These are phyloP conservation scores for Eupeodes luniger DNA, from an alignment of 2,888 invertebrate genomes.

Conservation along the genomic window DNA sequence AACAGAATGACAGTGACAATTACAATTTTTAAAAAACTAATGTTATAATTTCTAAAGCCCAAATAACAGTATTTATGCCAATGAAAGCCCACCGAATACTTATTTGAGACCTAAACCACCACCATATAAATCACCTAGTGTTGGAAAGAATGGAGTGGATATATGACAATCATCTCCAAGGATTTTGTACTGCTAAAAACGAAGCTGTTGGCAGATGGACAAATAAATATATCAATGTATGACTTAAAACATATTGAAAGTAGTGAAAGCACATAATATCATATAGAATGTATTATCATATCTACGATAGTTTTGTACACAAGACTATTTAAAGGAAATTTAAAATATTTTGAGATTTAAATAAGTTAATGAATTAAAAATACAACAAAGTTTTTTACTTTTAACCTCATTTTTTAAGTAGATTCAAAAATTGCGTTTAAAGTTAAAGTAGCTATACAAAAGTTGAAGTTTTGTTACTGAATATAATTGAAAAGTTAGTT, in stretches of 20 bases:
- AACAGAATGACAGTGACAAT: not conserved
- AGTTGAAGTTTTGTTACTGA: too few species aligned
- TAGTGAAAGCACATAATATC: not conserved
- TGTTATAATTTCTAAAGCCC: conserved; percentile 83
- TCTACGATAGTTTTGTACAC: not conserved
- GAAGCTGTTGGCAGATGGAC: conserved; percentile 20
- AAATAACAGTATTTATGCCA: conserved; percentile 85
- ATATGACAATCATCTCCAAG: conserved; percentile 84
- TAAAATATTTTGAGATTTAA: not conserved
- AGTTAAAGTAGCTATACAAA: too few species aligned
- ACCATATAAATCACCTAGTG: conserved; percentile 82
- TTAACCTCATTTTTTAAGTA: too few species aligned
- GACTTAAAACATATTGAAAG: not conserved
- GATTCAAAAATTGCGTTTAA: too few species aligned
- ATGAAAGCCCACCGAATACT: conserved; percentile 84
- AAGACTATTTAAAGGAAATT: not conserved
- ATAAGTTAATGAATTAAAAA: too few species aligned
- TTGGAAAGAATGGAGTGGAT: conserved; percentile 81
- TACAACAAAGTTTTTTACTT: too few species aligned
- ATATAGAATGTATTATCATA: not conserved
- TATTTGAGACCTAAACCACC: conserved; percentile 84
- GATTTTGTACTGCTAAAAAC: conserved; percentile 83
- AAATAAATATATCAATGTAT: too few species aligned
- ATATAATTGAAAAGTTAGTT: too few species aligned
- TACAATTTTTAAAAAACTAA: not conserved